Conservation (phyloP, 2,797 vertebrate genomes). For the Pangasius macronema region DNA sequence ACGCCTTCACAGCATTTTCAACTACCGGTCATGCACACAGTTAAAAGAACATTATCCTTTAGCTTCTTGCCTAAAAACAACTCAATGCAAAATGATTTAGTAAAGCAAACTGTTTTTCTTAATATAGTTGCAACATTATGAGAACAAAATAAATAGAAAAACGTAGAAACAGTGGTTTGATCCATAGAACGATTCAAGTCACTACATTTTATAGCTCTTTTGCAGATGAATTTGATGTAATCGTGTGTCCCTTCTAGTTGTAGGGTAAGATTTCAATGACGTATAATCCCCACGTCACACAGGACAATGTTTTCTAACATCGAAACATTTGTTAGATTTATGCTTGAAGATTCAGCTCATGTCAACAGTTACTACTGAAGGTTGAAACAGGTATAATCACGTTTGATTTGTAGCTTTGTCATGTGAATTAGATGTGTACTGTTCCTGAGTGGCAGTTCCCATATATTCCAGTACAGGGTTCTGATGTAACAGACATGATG, state of each 20-base stretch:
- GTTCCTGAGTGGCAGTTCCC: slow-evolving; percentile 9
- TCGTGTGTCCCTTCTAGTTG: no score
- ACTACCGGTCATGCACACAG: slow-evolving; percentile 17
- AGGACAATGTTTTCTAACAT: no score
- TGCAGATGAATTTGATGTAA: slow-evolving; percentile 30
- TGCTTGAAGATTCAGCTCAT: background rate
- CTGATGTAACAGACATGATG: slow-evolving; percentile 11
- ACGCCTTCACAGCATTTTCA: slow-evolving; percentile 22
- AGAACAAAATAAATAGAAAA: slow-evolving; percentile 65
- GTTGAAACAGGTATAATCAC: slow-evolving; percentile 14
- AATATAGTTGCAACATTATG: slow-evolving; percentile 52
- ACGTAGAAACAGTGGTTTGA: slow-evolving; percentile 75
- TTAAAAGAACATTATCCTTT: slow-evolving; percentile 3
- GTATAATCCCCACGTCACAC: no score
- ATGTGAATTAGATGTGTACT: background rate
- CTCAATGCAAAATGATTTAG: background rate
- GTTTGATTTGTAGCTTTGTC: slow-evolving; percentile 2
- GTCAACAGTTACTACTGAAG: background rate
- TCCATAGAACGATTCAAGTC: slow-evolving; percentile 78
- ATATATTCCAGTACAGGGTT: slow-evolving; percentile 2
- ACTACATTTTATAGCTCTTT: slow-evolving; percentile 61
- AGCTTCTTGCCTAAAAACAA: slow-evolving; percentile 16
- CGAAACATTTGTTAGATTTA: slow-evolving; percentile 19
- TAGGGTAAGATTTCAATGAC: no score
- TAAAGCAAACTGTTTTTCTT: slow-evolving; percentile 30